These are phyloP conservation scores for Therioaphis trifolii DNA, from an alignment of 2,888 invertebrate species.

Conservation along the genomic window DNA sequence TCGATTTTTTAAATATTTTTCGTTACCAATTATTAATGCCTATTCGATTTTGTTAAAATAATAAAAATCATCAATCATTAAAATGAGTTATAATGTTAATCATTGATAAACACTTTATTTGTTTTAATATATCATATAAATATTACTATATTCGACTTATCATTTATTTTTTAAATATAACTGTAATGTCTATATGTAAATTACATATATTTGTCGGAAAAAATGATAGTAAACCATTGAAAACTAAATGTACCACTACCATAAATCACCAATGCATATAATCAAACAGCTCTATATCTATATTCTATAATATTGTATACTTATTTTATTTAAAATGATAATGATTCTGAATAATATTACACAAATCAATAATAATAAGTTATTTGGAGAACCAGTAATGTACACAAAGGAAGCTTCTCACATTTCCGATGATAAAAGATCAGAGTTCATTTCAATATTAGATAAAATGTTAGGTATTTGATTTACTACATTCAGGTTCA, in stretches of 20 bases:
- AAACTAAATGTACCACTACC: not conserved
- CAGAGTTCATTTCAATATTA: conserved; percentile 42
- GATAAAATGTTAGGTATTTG: conserved; percentile 18
- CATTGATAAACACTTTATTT: no score
- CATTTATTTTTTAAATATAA: no score
- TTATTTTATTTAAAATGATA: not conserved
- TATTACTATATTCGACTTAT: no score
- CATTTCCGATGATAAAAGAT: conserved; percentile 37
- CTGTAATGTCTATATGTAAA: no score
- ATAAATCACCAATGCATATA: not conserved
- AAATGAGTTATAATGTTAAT: no score
- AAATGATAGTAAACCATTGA: not conserved
- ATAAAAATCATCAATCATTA: no score
- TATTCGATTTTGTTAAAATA: no score
- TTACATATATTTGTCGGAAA: no score
- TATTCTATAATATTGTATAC: not conserved
- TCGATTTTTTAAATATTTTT: no score
- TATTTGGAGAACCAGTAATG: not conserved
- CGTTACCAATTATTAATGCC: no score
- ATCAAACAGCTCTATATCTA: not conserved
- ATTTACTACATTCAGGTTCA: conserved; percentile 27
- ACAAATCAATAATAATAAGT: conserved; percentile 30
- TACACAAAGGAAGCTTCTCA: conserved; percentile 38
- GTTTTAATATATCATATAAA: not conserved
- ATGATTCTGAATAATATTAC: conserved; percentile 12